Percentiles rank a stretch among this genome's conserved stretches.
phyloP scores from a whole-genome alignment of 37 sponge, comb jelly and placozoan genomes.

The Spongilla lacustris region DNA sequence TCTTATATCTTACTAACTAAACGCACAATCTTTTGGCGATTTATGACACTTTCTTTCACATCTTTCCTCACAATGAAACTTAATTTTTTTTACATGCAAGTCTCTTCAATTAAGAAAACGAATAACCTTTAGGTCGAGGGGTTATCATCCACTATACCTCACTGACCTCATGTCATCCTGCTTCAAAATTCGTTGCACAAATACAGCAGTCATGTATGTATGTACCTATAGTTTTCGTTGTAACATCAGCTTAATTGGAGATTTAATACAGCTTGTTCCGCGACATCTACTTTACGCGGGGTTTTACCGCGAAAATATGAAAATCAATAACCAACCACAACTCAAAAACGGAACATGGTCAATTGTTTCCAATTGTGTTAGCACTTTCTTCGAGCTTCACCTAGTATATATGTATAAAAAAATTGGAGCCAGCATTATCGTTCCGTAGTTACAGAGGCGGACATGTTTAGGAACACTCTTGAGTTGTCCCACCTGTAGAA shows the following conservation, averaged over 20 bases:
- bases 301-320: not conserved
- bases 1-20: not conserved
- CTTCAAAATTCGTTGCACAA: not conserved
- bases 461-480: not conserved
- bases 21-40: not conserved
- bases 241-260: not conserved
- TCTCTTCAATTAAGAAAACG: not conserved
- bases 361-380: not conserved
- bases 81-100: not conserved
- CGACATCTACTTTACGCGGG: not conserved
- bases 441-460: not conserved
- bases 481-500: constrained; percentile 1
- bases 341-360: not conserved
- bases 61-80: not conserved
- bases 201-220: not conserved
- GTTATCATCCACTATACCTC: not conserved
- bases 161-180: not conserved
- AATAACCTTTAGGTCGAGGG: not conserved
- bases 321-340: constrained; percentile 1
- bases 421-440: not conserved
- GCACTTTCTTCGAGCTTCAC: not conserved
- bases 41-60: not conserved
- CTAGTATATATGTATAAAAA: not conserved
- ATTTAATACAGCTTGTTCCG: not conserved
- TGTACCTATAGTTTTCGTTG: not conserved